Evolutionary conservation across 2,113 vertebrate genomes (phyloP).

Genomic region (Ailuropoda melanoleuca): DNA sequence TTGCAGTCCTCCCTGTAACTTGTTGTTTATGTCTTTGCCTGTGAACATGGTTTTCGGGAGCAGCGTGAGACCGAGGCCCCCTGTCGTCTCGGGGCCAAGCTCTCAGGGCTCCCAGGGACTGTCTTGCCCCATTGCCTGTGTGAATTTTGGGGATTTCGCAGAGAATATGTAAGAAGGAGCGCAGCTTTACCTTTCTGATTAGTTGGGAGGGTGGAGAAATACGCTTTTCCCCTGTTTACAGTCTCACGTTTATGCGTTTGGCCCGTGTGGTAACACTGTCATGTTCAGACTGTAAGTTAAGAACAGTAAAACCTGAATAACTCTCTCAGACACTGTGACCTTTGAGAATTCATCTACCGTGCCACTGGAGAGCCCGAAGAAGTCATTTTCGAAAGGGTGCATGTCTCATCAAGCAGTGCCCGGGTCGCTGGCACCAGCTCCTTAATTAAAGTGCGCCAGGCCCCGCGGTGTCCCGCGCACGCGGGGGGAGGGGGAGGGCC

Average conservation of each 20-base stretch:
- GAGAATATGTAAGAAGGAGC: neutral
- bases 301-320: neutral
- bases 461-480: rapidly evolving
- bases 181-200: neutral
- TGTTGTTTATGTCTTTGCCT: neutral
- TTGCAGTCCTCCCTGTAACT: neutral
- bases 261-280: neutral
- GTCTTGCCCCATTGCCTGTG: rapidly evolving
- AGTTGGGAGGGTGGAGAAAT: neutral
- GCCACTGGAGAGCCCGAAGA: too few species aligned
- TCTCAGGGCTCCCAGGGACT: rapidly evolving
- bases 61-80: neutral
- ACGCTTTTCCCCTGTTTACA: neutral
- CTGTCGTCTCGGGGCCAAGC: rapidly evolving
- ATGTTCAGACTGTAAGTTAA: rapidly evolving
- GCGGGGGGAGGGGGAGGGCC: rapidly evolving
- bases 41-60: neutral
- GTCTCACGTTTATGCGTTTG: neutral
- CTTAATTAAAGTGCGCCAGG: rapidly evolving
- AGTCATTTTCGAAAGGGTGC: rapidly evolving
- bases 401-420: neutral
- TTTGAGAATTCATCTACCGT: rapidly evolving
- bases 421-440: rapidly evolving
- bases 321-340: neutral
- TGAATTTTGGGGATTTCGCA: neutral